Percentiles rank a stretch among this genome's conserved stretches.
These are phyloP conservation scores for Chauna torquata DNA, from an alignment of 2,113 vertebrate genomes.

Conservation along the genomic window DNA sequence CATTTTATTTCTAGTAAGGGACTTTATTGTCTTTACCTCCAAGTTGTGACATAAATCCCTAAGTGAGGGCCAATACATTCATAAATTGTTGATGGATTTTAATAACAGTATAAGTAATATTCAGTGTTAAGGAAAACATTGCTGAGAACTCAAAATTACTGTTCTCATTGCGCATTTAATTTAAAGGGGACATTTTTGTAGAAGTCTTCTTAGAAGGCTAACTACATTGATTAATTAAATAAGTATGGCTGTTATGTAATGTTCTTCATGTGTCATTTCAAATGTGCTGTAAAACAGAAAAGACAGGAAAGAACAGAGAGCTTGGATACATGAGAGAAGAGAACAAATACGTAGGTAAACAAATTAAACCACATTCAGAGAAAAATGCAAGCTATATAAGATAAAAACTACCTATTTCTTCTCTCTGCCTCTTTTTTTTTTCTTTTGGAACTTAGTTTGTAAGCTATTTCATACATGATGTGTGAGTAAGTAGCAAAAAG, in stretches of 20 bases:
- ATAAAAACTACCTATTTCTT: neutral
- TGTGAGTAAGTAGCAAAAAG: neutral
- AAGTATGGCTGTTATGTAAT: neutral
- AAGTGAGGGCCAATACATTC: neutral
- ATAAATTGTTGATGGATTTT: neutral
- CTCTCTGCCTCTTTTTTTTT: no score
- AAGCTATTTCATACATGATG: neutral
- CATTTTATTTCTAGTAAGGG: neutral
- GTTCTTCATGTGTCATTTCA: slow-evolving; percentile 6
- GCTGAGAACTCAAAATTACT: neutral
- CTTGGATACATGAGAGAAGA: neutral
- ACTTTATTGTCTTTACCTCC: neutral
- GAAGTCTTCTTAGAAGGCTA: neutral
- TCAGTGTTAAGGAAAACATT: neutral
- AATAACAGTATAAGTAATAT: neutral
- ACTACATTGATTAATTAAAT: slow-evolving; percentile 13
- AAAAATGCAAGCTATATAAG: neutral
- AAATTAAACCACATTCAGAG: neutral
- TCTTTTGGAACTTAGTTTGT: neutral
- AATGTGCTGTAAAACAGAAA: neutral
- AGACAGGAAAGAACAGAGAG: neutral
- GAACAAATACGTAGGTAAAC: neutral
- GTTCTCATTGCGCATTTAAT: neutral
- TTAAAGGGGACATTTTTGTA: neutral
- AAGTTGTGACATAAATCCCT: neutral